phyloP scores from a whole-genome alignment of 2,797 vertebrate species.

The Hozukius guyotensis region DNA sequence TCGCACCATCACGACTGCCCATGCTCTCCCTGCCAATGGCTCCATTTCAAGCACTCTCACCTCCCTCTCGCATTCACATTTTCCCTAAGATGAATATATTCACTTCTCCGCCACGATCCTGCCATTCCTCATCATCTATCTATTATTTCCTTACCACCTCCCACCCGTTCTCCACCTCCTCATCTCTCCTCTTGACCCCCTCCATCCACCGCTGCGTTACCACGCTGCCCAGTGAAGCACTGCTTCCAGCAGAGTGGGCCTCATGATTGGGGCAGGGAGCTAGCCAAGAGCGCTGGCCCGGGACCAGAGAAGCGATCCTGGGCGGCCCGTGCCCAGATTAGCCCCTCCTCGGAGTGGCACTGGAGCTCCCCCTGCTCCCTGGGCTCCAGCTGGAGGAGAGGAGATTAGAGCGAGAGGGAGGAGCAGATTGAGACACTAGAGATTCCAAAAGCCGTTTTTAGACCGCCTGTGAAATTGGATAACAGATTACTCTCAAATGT shows the following conservation, averaged over 20 bases:
- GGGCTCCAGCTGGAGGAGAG: constrained; percentile 71
- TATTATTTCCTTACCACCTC: constrained; percentile 12
- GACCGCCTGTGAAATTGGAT: constrained; percentile 78
- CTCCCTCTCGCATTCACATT: background rate
- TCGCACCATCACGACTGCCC: background rate
- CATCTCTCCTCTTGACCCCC: constrained; percentile 31
- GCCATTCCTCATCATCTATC: constrained; percentile 13
- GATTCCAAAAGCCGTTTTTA: constrained; percentile 74
- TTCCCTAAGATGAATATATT: constrained; percentile 2
- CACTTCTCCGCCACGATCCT: background rate
- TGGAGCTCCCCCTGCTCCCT: constrained; percentile 61
- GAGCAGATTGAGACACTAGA: constrained; percentile 70
- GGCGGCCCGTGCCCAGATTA: constrained; percentile 69
- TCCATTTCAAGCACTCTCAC: constrained; percentile 10
- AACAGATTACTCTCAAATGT: constrained; percentile 79
- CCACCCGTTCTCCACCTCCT: constrained; percentile 12
- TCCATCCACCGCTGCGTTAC: constrained; percentile 33
- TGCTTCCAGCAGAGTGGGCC: constrained; percentile 45
- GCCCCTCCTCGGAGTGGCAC: constrained; percentile 62
- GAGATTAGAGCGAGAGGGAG: constrained; percentile 70
- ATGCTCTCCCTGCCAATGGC: constrained; percentile 4
- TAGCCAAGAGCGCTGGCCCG: constrained; percentile 67
- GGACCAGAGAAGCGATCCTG: constrained; percentile 73
- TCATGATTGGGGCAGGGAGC: constrained; percentile 53
- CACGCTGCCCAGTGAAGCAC: constrained; percentile 12